Evolutionary conservation across 35 echinoderm and acorn worm species (phyloP), one percentile per base, ranked within the genome.

Genomic region (Eucidaris tribuloides): DNA sequence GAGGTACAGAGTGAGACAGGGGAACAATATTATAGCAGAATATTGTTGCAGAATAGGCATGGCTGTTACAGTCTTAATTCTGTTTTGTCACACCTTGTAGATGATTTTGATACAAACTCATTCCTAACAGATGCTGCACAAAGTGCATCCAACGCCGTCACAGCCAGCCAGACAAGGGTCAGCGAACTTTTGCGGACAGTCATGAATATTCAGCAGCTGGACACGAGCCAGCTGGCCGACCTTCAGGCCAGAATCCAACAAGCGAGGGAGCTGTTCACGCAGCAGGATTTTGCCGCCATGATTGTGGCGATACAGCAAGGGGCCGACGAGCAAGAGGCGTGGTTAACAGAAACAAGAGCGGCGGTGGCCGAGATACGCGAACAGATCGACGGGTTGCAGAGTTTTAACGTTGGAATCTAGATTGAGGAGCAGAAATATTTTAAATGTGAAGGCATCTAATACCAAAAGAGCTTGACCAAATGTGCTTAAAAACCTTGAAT

Each of bases 331-430:
- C 90, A 92, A 58, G 60, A 62, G 23, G 59, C 40, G 1, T 92
- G 90, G 90, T 45, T 92, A 42, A 71, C 54, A 7, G 60, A 74
- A 36, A 87, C 90, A 7, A 27, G 48, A 38, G 63, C 77, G 35
- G 65, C 72, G 29, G 62, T 82, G 4, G 42, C 46, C 25, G 45
- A 46, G 1, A 65, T 92, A 5, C 43, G 62, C 38, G 46, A 9
- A 63, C 90, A 92, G 34, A 81, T 92, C 5, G 84, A 87, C 66
- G 65, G 56, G 18, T 71, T 92, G 37, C 78, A 82, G 65, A 92
- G 90, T 40, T 92, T 92, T 32, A 92, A 79, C 63, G 90, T 92
- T n/a, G n/a, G n/a, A n/a, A n/a, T n/a, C n/a, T n/a, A n/a, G n/a
- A n/a, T n/a, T n/a, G n/a, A n/a, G n/a, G n/a, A n/a, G n/a, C n/a